Evolutionary conservation across 2,113 vertebrate genomes (phyloP), one percentile per base, ranked within the genome.

Genomic region (Myiopsitta monachus): DNA sequence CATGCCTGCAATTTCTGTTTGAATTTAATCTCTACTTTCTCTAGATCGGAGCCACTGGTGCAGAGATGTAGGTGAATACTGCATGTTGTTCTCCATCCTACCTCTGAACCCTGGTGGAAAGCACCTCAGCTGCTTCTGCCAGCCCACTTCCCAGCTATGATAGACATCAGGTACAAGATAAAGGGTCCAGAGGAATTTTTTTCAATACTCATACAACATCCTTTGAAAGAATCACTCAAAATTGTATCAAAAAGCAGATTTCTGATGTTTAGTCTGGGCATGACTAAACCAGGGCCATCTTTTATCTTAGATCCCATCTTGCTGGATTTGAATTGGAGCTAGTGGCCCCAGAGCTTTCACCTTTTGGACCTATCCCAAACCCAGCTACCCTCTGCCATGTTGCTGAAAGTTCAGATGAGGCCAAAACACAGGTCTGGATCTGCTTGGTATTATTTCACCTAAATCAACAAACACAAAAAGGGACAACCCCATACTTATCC

Each of bases 311-410:
- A 26, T 2, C 26, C 70, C 39, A 62, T 54, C 57, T n/a, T 43
- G 7, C 16, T 62, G 52, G 18, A 24, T 38, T 73, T 74, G 49
- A 63, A 63, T 36, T 5, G 36, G 4, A 13, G 82, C 10, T 18
- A 64, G 17, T 3, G 3, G 24, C 47, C 31, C 19, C 44, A 26
- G n/a, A 73, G 15, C 3, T 70, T 74, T 78, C 30, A 33, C 14
- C 7, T 68, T 67, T 63, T 64, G 66, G 52, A 39, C 21, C 11
- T 57, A 9, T 11, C 21, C 46, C 61, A 47, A 90, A 36, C 3
- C n/a, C 39, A 66, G 3, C 22, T 54, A 41, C 7, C 6, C 18
- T 43, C 26, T 30, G 46, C 38, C 27, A 27, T 0, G 1, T 1
- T 2, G 24, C 18, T 36, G 17, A 33, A 10, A 62, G 33, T 17